Evolutionary conservation across 2,888 invertebrate species (phyloP).

Genomic region (Leucania comma): DNA sequence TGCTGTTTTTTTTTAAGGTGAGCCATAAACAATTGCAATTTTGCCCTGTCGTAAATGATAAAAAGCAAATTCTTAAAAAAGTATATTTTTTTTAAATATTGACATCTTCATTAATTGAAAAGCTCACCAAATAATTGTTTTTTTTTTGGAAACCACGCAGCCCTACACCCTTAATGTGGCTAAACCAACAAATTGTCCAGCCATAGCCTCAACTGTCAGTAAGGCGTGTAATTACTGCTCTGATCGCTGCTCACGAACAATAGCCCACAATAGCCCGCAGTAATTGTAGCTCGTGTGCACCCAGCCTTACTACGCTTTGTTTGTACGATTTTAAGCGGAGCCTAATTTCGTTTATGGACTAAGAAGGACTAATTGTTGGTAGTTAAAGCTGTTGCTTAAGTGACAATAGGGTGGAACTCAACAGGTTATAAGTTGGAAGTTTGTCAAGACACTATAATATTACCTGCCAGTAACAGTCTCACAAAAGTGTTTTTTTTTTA

Average conservation of each 20-base stretch:
- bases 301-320: slow-evolving; percentile 67
- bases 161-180: slow-evolving; percentile 32
- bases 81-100: no score
- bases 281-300: slow-evolving; percentile 69
- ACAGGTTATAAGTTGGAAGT: no score
- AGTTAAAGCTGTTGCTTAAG: slow-evolving; percentile 18
- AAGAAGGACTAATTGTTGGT: slow-evolving; percentile 36
- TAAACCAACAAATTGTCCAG: slow-evolving; percentile 54
- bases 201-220: slow-evolving; percentile 61
- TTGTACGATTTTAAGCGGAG: slow-evolving; percentile 37
- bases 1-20: no score
- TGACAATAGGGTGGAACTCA: not conserved
- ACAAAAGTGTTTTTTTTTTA: not conserved
- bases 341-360: slow-evolving; percentile 46
- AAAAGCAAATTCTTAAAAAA: no score
- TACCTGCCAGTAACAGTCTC: no score
- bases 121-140: no score
- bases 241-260: slow-evolving; percentile 68
- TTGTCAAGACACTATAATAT: no score
- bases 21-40: no score
- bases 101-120: no score
- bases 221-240: slow-evolving; percentile 74
- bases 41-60: no score
- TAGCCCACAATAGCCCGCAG: slow-evolving; percentile 56
- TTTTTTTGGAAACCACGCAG: not conserved